Conservation (phyloP, 1,140 invertebrate genomes). For the Cydia fagiglandana region DNA sequence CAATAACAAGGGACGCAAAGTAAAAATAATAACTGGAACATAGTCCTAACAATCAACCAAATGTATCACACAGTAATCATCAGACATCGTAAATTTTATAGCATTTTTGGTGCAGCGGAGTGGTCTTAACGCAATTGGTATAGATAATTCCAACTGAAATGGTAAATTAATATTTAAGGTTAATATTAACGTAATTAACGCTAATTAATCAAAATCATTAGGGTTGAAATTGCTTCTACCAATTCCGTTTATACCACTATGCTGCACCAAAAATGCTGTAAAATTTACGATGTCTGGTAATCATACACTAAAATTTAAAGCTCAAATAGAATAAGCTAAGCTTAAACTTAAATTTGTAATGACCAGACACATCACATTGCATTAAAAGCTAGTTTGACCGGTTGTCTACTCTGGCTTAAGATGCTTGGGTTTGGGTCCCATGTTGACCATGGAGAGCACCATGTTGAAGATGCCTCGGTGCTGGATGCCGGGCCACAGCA, state of each 20-base stretch:
- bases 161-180: too few relatives aligned
- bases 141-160: too few relatives aligned
- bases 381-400: constrained; percentile 45
- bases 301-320: constrained; percentile 58
- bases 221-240: too few relatives aligned
- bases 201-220: too few relatives aligned
- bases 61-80: constrained; percentile 34
- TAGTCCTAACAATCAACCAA: constrained; percentile 45
- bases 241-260: too few relatives aligned
- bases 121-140: too few relatives aligned
- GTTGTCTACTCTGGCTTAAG: constrained; percentile 55
- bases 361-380: constrained; percentile 65
- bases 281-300: too few relatives aligned
- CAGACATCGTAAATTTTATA: too few relatives aligned
- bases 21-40: not conserved
- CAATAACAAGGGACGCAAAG: constrained; percentile 17
- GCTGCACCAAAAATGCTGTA: too few relatives aligned
- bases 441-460: constrained; percentile 56
- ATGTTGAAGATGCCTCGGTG: constrained; percentile 59
- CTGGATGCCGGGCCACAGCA: constrained; percentile 80
- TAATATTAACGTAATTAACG: too few relatives aligned
- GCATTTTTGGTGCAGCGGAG: too few relatives aligned
- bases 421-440: constrained; percentile 52
- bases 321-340: constrained; percentile 62
- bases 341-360: constrained; percentile 67